Percentiles rank a stretch among this genome's conserved stretches.
phyloP scores from a whole-genome alignment of 2,797 vertebrate species.

The Eremophila alpestris region DNA sequence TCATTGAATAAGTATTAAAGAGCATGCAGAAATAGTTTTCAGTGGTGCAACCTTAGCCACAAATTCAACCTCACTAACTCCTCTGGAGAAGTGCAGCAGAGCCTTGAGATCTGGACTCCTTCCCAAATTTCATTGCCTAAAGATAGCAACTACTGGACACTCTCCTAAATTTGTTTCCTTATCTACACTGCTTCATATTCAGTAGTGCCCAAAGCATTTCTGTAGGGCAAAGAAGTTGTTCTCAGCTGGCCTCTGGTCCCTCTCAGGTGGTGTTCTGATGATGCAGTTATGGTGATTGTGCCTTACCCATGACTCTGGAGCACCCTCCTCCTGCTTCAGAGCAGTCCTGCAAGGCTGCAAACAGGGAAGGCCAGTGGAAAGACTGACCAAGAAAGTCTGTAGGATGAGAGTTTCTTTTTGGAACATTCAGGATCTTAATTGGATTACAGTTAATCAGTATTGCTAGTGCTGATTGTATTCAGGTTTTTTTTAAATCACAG shows the following conservation, averaged over 20 bases:
- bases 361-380: background rate
- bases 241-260: background rate
- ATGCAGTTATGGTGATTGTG: fast-evolving
- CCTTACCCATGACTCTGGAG: background rate
- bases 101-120: slow-evolving; percentile 21
- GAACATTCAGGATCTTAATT: background rate
- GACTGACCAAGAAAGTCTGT: background rate
- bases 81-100: background rate
- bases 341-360: background rate
- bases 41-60: background rate
- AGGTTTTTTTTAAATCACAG: background rate
- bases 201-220: background rate
- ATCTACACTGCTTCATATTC: background rate
- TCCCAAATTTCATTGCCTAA: slow-evolving; percentile 34
- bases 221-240: slow-evolving; percentile 13
- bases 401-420: background rate
- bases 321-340: background rate
- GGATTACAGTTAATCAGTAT: background rate
- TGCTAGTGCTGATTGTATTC: background rate
- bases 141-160: slow-evolving; percentile 25
- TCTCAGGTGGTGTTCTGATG: background rate
- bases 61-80: background rate
- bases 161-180: slow-evolving; percentile 33
- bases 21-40: background rate
- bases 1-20: background rate